A percentile compares a stretch with the other conserved stretches of the same genome.
Conservation (phyloP, 2,888 invertebrate genomes). For the Zygothrica quintamaculata region DNA sequence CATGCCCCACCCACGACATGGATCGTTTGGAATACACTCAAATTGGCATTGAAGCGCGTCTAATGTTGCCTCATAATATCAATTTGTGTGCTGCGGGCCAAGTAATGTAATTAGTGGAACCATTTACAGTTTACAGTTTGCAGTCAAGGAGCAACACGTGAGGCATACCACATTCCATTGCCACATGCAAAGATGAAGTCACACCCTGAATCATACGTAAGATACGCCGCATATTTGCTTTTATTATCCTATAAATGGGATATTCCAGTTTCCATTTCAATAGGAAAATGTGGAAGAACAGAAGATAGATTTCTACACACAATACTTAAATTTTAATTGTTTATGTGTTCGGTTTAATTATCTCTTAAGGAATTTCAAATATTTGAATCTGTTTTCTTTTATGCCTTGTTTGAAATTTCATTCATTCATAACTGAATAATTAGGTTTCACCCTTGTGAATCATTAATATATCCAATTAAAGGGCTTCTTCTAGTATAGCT, state of each 20-base stretch:
- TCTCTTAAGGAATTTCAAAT: no score
- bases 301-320: no score
- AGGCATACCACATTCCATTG: slow-evolving; percentile 30
- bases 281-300: no score
- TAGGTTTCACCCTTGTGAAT: no score
- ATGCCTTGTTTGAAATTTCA: no score
- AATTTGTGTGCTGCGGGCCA: slow-evolving; percentile 58
- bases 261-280: no score
- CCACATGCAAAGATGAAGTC: slow-evolving; percentile 26
- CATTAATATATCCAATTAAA: no score
- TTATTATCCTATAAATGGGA: slow-evolving; percentile 3
- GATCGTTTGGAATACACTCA: slow-evolving; percentile 46
- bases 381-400: no score
- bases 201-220: slow-evolving; percentile 40
- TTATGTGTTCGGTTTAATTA: no score
- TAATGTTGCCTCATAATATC: slow-evolving; percentile 65
- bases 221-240: slow-evolving; percentile 30
- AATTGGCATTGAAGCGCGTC: slow-evolving; percentile 73
- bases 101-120: slow-evolving; percentile 60
- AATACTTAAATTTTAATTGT: no score
- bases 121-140: slow-evolving; percentile 23
- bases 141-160: slow-evolving; percentile 24
- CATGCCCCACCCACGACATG: slow-evolving; percentile 42
- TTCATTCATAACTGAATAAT: no score
- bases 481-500: no score